These are phyloP conservation scores for Harpagoxenus sublaevis DNA, from an alignment of 2,888 invertebrate genomes.

Conservation along the genomic window DNA sequence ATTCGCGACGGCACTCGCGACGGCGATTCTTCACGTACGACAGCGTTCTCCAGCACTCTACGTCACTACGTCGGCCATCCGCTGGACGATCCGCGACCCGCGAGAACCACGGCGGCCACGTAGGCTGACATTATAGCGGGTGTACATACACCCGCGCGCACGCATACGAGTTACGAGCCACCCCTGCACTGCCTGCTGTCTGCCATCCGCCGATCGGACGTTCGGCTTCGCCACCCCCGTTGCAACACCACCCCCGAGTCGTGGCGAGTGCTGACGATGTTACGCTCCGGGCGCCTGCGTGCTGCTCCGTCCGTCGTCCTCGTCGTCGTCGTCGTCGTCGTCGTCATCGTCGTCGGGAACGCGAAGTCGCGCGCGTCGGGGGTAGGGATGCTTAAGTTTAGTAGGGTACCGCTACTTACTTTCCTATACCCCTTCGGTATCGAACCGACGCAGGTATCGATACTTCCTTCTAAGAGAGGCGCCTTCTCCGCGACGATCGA, in stretches of 20 bases:
- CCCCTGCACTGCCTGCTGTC: slow-evolving; percentile 45
- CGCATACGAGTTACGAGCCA: slow-evolving; percentile 50
- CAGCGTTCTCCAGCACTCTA: not conserved
- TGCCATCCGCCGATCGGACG: slow-evolving; percentile 29
- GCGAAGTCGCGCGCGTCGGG: not conserved
- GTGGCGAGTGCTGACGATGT: slow-evolving; percentile 62
- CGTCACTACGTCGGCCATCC: slow-evolving; percentile 65
- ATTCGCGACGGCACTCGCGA: not conserved
- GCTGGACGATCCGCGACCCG: slow-evolving; percentile 64
- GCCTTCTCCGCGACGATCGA: not conserved
- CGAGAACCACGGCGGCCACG: slow-evolving; percentile 68
- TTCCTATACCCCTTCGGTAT: not conserved
- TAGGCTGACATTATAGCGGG: slow-evolving; percentile 79
- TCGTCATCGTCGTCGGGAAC: slow-evolving; percentile 52
- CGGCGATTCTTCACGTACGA: too few relatives aligned
- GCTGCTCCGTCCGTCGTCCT: slow-evolving; percentile 52
- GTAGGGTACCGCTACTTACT: slow-evolving; percentile 42
- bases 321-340: slow-evolving; percentile 31
- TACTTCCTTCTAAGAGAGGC: not conserved
- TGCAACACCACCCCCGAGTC: slow-evolving; percentile 59
- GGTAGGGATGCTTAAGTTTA: slow-evolving; percentile 43
- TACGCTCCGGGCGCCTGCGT: slow-evolving; percentile 68
- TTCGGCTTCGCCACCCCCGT: slow-evolving; percentile 8
- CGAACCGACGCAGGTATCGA: not conserved
- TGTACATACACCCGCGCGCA: slow-evolving; percentile 55